A percentile compares a stretch with the other conserved stretches of the same genome.
phyloP scores from a whole-genome alignment of 35 echinoderm and acorn worm genomes.

The Apostichopus californicus region DNA sequence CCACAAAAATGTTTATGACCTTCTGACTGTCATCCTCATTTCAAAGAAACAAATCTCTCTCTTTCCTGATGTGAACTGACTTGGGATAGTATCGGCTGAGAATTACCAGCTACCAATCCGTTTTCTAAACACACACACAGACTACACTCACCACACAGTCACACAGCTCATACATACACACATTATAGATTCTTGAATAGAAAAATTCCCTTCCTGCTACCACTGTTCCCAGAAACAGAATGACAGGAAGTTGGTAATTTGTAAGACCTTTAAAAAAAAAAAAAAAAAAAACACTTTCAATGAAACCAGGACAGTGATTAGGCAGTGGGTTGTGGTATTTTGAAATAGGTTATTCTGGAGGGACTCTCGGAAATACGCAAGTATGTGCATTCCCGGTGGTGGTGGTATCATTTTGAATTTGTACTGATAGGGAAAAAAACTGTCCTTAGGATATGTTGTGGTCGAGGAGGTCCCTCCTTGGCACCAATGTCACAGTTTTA shows the following conservation, averaged over 20 bases:
- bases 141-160: background rate
- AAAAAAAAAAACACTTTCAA: background rate
- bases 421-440: too few species aligned
- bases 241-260: slow-evolving; percentile 15
- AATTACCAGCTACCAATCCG: too few species aligned
- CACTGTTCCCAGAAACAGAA: slow-evolving; percentile 4
- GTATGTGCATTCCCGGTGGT: background rate
- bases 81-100: too few species aligned
- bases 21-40: background rate
- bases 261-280: background rate
- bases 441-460: too few species aligned
- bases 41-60: background rate
- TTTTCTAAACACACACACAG: background rate
- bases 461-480: too few species aligned
- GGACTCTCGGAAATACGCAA: slow-evolving; percentile 16
- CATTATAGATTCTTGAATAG: too few species aligned
- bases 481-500: too few species aligned
- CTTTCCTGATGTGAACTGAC: background rate
- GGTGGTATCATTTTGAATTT: background rate
- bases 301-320: slow-evolving; percentile 15
- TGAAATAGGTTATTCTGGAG: background rate
- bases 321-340: slow-evolving; percentile 25
- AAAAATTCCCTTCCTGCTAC: background rate
- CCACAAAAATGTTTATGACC: slow-evolving; percentile 13
- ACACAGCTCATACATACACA: too few species aligned